phyloP scores from a whole-genome alignment of 2,113 vertebrate species.

The Rutilus rutilus region DNA sequence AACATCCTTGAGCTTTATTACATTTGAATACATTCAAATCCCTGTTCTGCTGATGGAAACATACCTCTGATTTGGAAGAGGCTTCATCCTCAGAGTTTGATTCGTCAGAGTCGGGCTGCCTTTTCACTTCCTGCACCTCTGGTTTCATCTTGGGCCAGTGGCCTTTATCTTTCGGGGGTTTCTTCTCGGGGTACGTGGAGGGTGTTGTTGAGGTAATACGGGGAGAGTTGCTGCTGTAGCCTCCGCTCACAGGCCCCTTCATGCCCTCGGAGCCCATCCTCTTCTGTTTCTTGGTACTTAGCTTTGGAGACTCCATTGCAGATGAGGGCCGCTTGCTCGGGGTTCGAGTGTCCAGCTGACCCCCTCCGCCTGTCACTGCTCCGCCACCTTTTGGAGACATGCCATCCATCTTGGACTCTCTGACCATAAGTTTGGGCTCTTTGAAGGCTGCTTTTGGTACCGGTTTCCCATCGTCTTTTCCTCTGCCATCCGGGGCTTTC shows the following conservation, averaged over 20 bases:
- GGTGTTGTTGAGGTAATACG: conserved; percentile 78
- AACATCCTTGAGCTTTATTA: not conserved
- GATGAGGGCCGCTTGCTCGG: conserved; percentile 88
- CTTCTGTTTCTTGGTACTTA: conserved; percentile 92
- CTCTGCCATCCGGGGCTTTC: conserved; percentile 86
- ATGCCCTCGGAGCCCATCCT: conserved; percentile 87
- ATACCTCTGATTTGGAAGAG: conserved; percentile 94
- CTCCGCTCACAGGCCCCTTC: conserved; percentile 64
- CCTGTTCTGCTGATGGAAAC: not conserved
- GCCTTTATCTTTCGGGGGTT: conserved; percentile 88
- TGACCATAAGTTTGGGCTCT: conserved; percentile 93
- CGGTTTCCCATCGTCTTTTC: conserved; percentile 89
- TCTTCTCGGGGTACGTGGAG: conserved; percentile 84
- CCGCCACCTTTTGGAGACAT: conserved; percentile 90
- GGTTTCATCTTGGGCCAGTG: conserved; percentile 85
- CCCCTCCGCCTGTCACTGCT: conserved; percentile 70
- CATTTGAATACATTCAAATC: not conserved
- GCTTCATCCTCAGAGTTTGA: conserved; percentile 95
- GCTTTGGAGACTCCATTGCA: conserved; percentile 86
- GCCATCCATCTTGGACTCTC: conserved; percentile 92
- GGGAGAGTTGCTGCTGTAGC: conserved; percentile 82
- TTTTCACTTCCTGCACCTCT: conserved; percentile 85
- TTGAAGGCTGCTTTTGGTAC: conserved; percentile 93
- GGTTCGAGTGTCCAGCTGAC: conserved; percentile 79
- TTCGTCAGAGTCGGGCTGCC: conserved; percentile 86